Evolutionary conservation across 1,140 invertebrate species (phyloP), one percentile per base, ranked within the genome.

Genomic region (Charaxes varanes): DNA sequence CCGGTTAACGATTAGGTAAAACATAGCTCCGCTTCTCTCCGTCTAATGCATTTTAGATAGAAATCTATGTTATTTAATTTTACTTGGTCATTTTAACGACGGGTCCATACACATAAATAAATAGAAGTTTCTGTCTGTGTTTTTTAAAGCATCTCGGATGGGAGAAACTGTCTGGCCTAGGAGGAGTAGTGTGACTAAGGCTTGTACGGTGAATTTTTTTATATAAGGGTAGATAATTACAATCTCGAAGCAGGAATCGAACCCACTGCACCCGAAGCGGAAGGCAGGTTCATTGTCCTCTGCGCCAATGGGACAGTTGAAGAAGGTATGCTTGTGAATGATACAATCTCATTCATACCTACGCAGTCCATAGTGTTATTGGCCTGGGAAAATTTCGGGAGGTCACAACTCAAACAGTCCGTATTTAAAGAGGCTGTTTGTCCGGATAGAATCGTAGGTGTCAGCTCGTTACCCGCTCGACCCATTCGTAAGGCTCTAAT

Each of bases 331-430:
- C n/a, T n/a, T n/a, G n/a, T n/a, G n/a, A n/a, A n/a, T n/a, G n/a
- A 31, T 2, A 17, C 14, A 17, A 31, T 13, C 18, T 28, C 27
- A 28, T 31, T 31, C 28, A 31, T 31, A 17, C n/a, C 16, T 24
- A 26, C n/a, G 11, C 12, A 15, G 2, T 7, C 32, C 32, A 36
- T 4, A 34, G 1, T 5, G 17, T 16, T 22, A 18, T n/a, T 27
- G 7, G 23, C 52, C 55, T 69, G 66, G 62, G 64, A 67, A 67
- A 37, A 53, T 53, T 60, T 55, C 26, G 46, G 45, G 38, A 52
- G 55, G 56, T 60, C 48, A 65, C 32, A 33, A 33, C 41, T 43
- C 34, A 22, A 16, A 15, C 17, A 27, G 43, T 15, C 35, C 13
- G 21, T 38, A 33, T 38, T 33, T 46, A 19, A 15, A 40, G 16